These are phyloP conservation scores for Ia io DNA, from an alignment of 2,113 vertebrate species.

Conservation along the genomic window DNA sequence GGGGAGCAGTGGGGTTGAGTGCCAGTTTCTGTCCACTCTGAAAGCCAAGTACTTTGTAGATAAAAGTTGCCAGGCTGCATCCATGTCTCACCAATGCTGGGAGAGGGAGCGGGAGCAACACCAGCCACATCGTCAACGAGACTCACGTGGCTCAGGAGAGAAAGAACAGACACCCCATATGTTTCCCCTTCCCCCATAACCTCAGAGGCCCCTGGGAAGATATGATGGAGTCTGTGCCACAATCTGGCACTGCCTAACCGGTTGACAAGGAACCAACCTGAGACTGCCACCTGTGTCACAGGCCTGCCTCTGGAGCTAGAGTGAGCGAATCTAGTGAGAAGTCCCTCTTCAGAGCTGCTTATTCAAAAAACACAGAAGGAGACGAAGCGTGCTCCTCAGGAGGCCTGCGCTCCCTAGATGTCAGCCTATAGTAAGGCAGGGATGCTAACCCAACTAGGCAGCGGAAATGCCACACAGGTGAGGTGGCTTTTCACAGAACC, in stretches of 20 bases:
- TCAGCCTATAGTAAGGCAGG: background rate
- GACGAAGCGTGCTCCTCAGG: fast-evolving
- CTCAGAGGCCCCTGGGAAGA: background rate
- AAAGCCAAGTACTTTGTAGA: conserved; percentile 5
- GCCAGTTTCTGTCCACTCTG: background rate
- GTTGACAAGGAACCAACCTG: background rate
- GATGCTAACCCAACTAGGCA: background rate
- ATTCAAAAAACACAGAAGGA: background rate
- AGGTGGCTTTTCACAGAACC: background rate
- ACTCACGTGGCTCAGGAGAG: background rate
- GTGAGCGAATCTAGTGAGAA: background rate
- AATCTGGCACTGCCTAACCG: background rate
- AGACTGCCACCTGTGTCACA: background rate
- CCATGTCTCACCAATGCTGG: background rate
- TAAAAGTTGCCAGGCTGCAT: background rate
- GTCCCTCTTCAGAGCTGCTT: background rate
- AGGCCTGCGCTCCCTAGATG: background rate
- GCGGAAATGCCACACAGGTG: background rate
- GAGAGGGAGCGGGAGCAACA: background rate
- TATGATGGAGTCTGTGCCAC: background rate
- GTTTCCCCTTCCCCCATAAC: background rate
- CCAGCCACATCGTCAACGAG: background rate
- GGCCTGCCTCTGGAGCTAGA: background rate
- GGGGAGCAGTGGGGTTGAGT: background rate
- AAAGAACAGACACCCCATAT: fast-evolving